Base-by-base conservation (phyloP, 2,888 invertebrate species). In the Amorpha juglandis region DNA sequence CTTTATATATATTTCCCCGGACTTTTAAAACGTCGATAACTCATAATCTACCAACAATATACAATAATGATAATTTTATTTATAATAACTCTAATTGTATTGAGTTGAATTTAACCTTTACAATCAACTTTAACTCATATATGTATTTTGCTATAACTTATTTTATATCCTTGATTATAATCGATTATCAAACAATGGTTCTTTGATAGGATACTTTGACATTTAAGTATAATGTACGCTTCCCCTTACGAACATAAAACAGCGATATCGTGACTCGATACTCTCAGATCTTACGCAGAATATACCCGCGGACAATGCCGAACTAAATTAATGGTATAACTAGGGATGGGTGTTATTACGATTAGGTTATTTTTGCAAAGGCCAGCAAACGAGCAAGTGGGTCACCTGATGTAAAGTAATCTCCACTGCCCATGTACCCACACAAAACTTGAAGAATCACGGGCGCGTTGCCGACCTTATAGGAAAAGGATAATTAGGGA, bases 241-340 rank as follows among this genome's bases (percentile, higher is more conserved):
- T 27, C 27, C 4, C 27, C 42, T 35, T 38, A 55, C 35, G 19
- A 58, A 19, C 12, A 58, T 19, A 42, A 52, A 52, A 52, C 52
- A 52, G 11, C 58, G 9, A 19, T 58, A 42, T 58, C 55, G 55
- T 55, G 55, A 55, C 55, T 55, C 8, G 35, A 16, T 16, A 35
- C 27, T 52, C 52, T 52, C 27, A 4, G 27, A 53, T 19, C 0
- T 48, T 48, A 50, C 19, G 19, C n/a, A 9, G 50, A 19, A 50
- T 9, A 50, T 9, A 14, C 14, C 14, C 45, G 45, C 9, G 9
- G 9, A 50, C 50, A 19, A 50, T 19, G 50, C 50, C 50, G 19
- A 48, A 48, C 16, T 50, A 19, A 50, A 50, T 2, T 50, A 8
- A 50, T 19, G 19, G 19, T 19, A 2, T 1, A 19, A 50, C 2